Conservation (phyloP, 2,113 vertebrate species). For the Nicator chloris region DNA sequence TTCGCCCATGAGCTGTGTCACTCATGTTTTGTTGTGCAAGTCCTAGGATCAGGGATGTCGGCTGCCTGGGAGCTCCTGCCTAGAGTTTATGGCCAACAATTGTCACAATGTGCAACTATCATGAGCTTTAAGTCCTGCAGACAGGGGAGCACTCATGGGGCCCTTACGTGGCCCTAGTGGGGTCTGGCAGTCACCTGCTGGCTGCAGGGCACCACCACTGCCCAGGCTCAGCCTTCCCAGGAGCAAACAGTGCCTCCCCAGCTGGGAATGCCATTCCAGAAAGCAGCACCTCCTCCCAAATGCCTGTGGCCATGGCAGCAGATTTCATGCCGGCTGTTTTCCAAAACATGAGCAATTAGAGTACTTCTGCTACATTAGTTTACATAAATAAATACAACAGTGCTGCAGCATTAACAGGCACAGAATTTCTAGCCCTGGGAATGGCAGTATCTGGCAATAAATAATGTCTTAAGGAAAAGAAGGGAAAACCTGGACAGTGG, state of each 20-base stretch:
- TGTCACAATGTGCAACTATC: neutral
- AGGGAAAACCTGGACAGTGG: neutral
- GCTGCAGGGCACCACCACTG: neutral
- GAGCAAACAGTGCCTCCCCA: neutral
- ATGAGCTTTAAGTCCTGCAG: neutral
- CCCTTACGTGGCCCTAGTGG: fast-evolving
- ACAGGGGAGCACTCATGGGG: neutral
- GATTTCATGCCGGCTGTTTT: neutral
- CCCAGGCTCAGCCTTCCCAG: neutral
- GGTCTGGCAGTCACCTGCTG: neutral
- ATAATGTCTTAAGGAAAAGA: neutral
- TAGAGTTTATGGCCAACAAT: neutral
- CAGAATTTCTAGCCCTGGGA: neutral
- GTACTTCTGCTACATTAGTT: neutral
- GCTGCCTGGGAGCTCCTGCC: neutral
- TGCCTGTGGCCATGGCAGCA: neutral
- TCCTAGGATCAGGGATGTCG: neutral
- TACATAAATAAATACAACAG: neutral
- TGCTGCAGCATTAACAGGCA: neutral
- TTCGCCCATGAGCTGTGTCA: neutral
- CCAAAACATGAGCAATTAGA: neutral
- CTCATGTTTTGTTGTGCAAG: neutral
- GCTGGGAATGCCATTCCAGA: neutral
- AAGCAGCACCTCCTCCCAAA: neutral
- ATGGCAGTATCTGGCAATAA: neutral